Percentiles rank a stretch among this genome's conserved stretches.
phyloP scores from a whole-genome alignment of 2,888 invertebrate genomes.

The Osmoderma eremita region DNA sequence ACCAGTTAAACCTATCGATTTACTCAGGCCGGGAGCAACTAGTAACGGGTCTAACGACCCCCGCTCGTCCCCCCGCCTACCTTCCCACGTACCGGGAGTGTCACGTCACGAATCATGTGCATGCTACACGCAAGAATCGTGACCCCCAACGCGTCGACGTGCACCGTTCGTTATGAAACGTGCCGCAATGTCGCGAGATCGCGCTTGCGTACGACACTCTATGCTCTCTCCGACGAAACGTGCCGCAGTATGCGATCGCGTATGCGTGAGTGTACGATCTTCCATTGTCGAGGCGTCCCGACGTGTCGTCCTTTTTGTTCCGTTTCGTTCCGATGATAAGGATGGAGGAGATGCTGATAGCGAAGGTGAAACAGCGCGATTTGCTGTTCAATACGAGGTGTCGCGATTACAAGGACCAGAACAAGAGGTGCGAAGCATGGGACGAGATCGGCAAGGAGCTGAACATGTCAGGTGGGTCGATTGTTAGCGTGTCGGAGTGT shows the following conservation, averaged over 20 bases:
- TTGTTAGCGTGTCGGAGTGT: too few relatives aligned
- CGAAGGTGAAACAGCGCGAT: slow-evolving; percentile 42
- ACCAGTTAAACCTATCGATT: slow-evolving; percentile 19
- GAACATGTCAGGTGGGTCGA: slow-evolving; percentile 43
- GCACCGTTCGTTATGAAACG: slow-evolving; percentile 31
- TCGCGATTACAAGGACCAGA: slow-evolving; percentile 40
- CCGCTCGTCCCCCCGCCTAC: background rate
- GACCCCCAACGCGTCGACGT: slow-evolving; percentile 24
- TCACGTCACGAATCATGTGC: slow-evolving; percentile 38
- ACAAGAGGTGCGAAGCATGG: slow-evolving; percentile 43
- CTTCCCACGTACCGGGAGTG: slow-evolving; percentile 24
- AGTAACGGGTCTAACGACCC: background rate
- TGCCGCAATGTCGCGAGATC: slow-evolving; percentile 23
- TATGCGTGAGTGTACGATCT: background rate
- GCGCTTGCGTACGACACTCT: slow-evolving; percentile 25
- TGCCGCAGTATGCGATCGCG: slow-evolving; percentile 21
- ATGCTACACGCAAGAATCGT: slow-evolving; percentile 31
- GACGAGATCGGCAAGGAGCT: slow-evolving; percentile 44
- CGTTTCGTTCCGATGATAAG: slow-evolving; percentile 6
- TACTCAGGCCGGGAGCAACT: background rate
- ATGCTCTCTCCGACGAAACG: slow-evolving; percentile 4
- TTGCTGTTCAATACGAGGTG: slow-evolving; percentile 41
- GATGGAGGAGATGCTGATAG: slow-evolving; percentile 44
- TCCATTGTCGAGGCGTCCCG: background rate
- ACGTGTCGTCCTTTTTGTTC: too few relatives aligned